Base-by-base conservation (phyloP, 2,888 invertebrate genomes). In the Polydrusus tereticollis region DNA sequence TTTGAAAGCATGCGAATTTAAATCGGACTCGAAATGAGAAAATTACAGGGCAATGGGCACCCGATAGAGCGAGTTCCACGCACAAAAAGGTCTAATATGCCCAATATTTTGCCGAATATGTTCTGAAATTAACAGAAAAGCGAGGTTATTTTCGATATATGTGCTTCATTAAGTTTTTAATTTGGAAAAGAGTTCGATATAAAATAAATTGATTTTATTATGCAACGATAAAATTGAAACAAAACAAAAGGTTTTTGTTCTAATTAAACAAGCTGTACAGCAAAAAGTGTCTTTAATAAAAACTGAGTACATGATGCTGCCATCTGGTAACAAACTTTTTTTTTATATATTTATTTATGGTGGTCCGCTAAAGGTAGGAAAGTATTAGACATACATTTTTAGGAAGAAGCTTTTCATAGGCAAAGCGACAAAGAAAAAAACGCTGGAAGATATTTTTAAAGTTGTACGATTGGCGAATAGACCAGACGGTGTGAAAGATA, bases 1-100 rank as follows among this genome's bases (percentile, higher is more conserved):
- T 71, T 71, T 71, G 71, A 62, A 52, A 55, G 43, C 66, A 60
- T 55, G 58, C 66, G 62, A 65, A 71, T 71, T 66, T 59, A 63
- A 62, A 71, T 60, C 66, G 65, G 47, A 59, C 70, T 57, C 58
- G 58, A 23, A 69, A 69, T 69, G 26, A 64, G 57, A 47, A 52
- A 70, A 70, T 69, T 69, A 69, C 57, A 63, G 63, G 36, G 50
- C 45, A 57, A 14, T 47, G 58, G 20, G 62, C 62, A 52, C 36
- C 41, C 60, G 38, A 69, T 69, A 50, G 52, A 60, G 57, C 14
- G 58, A 58, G 45, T 65, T 70, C 50, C 36, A 64, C 64, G 70
- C 64, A 64, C 65, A 65, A 64, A 69, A 70, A 70, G 69, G 58
- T 70, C 59, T 58, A 64, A 59, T 47, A 70, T 52, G 16, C 29